Conservation (phyloP, 1,140 invertebrate species). For the Drosophila pectinifera region DNA sequence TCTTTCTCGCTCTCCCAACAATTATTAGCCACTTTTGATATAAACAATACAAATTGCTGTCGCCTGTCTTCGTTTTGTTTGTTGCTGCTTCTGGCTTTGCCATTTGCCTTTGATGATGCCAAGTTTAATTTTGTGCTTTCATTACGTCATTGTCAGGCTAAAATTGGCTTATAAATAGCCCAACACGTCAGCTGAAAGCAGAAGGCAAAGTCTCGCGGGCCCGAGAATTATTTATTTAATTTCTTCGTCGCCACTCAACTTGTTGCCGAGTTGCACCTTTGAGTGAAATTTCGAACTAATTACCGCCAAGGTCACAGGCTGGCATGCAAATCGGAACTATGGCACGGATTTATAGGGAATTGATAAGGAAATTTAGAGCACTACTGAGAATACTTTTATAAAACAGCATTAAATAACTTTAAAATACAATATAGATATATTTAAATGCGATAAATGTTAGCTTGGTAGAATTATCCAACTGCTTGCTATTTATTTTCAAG, state of each 20-base stretch:
- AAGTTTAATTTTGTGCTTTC: conserved; percentile 58
- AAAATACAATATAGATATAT: too few relatives aligned
- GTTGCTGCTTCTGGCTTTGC: conserved; percentile 5
- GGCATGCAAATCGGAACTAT: not conserved
- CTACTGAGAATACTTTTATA: not conserved
- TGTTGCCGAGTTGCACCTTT: conserved; percentile 42
- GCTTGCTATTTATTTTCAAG: not conserved
- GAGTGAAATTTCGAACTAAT: conserved; percentile 60
- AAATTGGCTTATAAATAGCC: conserved; percentile 78
- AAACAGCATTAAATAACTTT: too few relatives aligned
- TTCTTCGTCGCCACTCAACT: conserved; percentile 37
- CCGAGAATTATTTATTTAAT: conserved; percentile 23
- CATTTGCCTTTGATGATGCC: conserved; percentile 47
- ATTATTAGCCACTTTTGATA: conserved; percentile 63
- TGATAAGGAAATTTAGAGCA: conserved; percentile 4
- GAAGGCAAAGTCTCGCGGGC: conserved; percentile 51
- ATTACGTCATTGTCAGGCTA: conserved; percentile 79
- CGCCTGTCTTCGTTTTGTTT: conserved; percentile 44
- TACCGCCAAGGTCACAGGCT: conserved; percentile 55
- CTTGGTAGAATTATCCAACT: too few relatives aligned
- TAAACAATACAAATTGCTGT: conserved; percentile 74
- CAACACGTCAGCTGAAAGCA: conserved; percentile 74
- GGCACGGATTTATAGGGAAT: conserved; percentile 5
- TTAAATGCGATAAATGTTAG: too few relatives aligned
- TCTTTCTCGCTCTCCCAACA: conserved; percentile 2